Base-by-base conservation (phyloP, 2,888 invertebrate species). In the Colletes collaris region DNA sequence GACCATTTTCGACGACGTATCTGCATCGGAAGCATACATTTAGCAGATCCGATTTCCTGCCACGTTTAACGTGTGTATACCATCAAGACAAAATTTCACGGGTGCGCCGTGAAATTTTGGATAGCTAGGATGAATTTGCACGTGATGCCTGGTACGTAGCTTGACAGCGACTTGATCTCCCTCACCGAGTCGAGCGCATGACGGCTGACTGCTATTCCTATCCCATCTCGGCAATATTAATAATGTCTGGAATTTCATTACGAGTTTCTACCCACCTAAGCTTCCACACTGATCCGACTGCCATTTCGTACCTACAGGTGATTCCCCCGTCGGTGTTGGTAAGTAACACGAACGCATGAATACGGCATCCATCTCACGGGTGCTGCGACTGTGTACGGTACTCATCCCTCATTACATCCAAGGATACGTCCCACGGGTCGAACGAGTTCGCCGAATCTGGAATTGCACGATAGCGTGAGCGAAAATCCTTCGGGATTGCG, bases 231-330 rank as follows among this genome's bases (percentile, higher is more conserved):
- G 86, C 87, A 87, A 90, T 90, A 91, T 91, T 90, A 91, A 91
- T 91, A 91, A 91, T 88, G 88, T 86, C 87, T 89, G 89, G 91
- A 91, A 91, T 91, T 91, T 91, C 91, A 91, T 91, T 91, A 90
- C 83, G 89, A 88, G 89, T 89, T 89, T 86, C 87, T 82, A 71
- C 80, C 84, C 79, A 81, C 78, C 84, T 82, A 84, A 79, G 84
- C 82, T 85, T 81, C 75, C 69, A 59, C 79, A 72, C 70, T 75
- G 76, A 81, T 72, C 79, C 83, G 75, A 62, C 77, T 82, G 72
- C 78, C 75, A 76, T 72, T 71, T 76, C 72, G 68, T 73, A 85
- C 65, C 67, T 79, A 76, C 76, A 75, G 82, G 74, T 65, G 78
- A 86, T 81, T 64, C 75, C 72, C 62, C 37, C 60, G 64, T 40